phyloP scores from a whole-genome alignment of 1,140 invertebrate genomes.

The Pogonognathellus flavescens region DNA sequence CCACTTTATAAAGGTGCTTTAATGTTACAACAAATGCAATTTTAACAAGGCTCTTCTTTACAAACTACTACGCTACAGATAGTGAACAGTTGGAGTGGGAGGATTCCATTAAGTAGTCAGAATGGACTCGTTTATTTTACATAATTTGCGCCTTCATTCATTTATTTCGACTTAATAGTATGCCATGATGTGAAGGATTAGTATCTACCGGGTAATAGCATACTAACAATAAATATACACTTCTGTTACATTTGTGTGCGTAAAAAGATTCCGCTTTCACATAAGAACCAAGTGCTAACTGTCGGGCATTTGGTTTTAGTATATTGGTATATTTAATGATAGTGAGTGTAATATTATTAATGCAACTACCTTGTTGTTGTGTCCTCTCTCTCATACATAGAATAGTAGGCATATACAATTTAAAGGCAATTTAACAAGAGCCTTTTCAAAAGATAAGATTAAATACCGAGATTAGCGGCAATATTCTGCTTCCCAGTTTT shows the following conservation, averaged over 20 bases:
- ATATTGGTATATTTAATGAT: not conserved
- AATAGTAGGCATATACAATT: constrained; percentile 44
- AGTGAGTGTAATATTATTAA: no score
- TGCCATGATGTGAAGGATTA: constrained; percentile 40
- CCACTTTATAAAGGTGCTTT: constrained; percentile 38
- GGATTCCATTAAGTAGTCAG: constrained; percentile 21
- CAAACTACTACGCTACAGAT: not conserved
- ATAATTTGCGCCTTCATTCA: constrained; percentile 25
- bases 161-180: constrained; percentile 17
- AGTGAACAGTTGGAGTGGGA: constrained; percentile 30
- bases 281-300: constrained; percentile 29
- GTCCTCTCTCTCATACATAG: no score
- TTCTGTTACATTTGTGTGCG: no score
- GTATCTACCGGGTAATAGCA: not conserved
- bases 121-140: constrained; percentile 35
- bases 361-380: no score
- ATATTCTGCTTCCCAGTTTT: constrained; percentile 23
- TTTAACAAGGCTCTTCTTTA: constrained; percentile 27
- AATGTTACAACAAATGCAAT: constrained; percentile 20
- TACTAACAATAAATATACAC: not conserved
- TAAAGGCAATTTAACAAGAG: constrained; percentile 55
- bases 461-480: constrained; percentile 42
- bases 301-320: not conserved
- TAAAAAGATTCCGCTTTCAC: constrained; percentile 23
- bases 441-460: constrained; percentile 58